A percentile compares a stretch with the other conserved stretches of the same genome.
Evolutionary conservation across 92 coral and sea anemone species (phyloP).

Genomic region (Phenganax subtilis): DNA sequence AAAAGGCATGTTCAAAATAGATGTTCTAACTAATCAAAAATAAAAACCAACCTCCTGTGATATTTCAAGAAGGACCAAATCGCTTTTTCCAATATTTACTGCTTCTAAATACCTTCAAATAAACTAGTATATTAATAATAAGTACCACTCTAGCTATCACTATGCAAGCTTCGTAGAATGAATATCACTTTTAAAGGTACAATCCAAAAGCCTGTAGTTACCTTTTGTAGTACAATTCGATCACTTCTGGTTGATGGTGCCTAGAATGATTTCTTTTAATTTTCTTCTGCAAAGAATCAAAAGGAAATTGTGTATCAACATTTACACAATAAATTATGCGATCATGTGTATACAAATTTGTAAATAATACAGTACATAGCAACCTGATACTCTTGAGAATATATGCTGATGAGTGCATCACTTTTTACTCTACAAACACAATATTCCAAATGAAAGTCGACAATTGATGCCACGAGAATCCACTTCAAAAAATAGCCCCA

Average conservation of each 20-base stretch:
- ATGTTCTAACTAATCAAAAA: not conserved
- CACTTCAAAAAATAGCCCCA: too few species aligned
- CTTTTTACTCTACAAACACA: slow-evolving; percentile 66
- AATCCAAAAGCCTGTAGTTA: not conserved
- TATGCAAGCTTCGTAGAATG: not conserved
- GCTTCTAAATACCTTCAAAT: slow-evolving; percentile 64
- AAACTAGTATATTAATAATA: not conserved
- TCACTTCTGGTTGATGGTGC: slow-evolving; percentile 82
- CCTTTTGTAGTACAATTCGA: slow-evolving; percentile 83
- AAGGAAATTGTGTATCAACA: not conserved
- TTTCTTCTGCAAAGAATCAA: slow-evolving; percentile 62
- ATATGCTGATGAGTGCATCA: slow-evolving; percentile 80
- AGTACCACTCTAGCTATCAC: not conserved
- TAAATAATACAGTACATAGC: not conserved
- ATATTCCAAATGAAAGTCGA: not conserved
- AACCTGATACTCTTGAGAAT: slow-evolving; percentile 96
- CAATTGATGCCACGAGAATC: too few species aligned
- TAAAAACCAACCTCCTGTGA: slow-evolving; percentile 66
- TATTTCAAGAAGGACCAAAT: slow-evolving; percentile 63
- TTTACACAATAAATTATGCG: not conserved
- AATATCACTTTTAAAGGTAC: not conserved
- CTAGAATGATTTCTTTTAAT: slow-evolving; percentile 73
- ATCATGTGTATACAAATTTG: not conserved
- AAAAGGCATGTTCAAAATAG: not conserved
- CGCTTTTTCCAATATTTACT: slow-evolving; percentile 52